Evolutionary conservation across 2,888 invertebrate species (phyloP), one percentile per base, ranked within the genome.

Genomic region (Pomacea canaliculata): DNA sequence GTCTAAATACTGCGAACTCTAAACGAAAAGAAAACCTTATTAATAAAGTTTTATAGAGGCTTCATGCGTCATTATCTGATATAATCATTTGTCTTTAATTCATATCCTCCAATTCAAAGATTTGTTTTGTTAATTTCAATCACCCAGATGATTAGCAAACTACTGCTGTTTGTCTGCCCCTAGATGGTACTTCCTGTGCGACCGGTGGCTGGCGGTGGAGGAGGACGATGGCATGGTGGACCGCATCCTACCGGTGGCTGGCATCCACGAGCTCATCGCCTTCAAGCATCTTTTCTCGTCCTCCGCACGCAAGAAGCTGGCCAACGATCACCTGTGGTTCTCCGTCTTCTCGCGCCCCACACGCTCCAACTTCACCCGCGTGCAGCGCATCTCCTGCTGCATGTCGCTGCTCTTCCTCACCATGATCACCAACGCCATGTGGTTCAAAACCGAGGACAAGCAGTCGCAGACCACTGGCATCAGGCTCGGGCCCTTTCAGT

Each of bases 401-500:
- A 85, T 90, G 80, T 86, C 89, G 0, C 82, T 91, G 56, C 84
- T 91, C 46, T 91, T 90, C 81, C 84, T 90, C 73, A 91, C 90
- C 18, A 91, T 91, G 91, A 91, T 91, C 70, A 87, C 90, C 37
- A 90, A 91, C 83, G 89, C 89, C 79, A 91, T 91, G 91, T 91
- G 88, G 86, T 91, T 90, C 83, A 89, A 86, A 76, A 81, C 79
- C 4, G 80, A 84, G n/a, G 68, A 69, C 27, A 81, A 82, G 59
- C 71, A 75, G 18, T 73, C 80, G 13, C 80, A 86, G 74, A 82
- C 83, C 5, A 82, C 87, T 1, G 87, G 89, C 2, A 78, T 92
- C 49, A 88, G 87, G 67, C 75, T 92, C 37, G 92, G 92, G 13
- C 92, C 92, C 0, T 85, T 92, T 71, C 86, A 88, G n/a, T 87